Base-by-base conservation (phyloP, 1,140 invertebrate species). In the Euura saliciscinereae region DNA sequence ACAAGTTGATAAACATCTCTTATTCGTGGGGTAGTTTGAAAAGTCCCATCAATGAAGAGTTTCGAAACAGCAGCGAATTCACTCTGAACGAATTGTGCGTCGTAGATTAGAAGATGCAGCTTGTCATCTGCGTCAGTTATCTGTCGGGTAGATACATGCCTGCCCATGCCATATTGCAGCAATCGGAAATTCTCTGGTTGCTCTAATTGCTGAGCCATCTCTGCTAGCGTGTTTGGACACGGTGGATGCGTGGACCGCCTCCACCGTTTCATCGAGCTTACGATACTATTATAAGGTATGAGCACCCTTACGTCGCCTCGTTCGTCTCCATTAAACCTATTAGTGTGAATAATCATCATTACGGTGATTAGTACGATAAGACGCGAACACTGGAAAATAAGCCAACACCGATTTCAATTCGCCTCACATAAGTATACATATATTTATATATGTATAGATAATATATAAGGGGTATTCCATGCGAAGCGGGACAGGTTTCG, bases 181-280 rank as follows among this genome's bases (percentile, higher is more conserved):
- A 72, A 44, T n/a, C 71, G 43, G 6, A n/a, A 10, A 11, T 68
- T 68, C 28, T 51, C 71, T 2, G 71, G 71, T 2, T 72, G 6
- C 45, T 13, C n/a, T 11, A 68, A 59, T 28, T 72, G 66, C 2
- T 6, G 6, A 43, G 71, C 71, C 71, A 72, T 72, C 44, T 64
- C 8, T 11, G n/a, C 11, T 10, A 72, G n/a, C 2, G 42, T 66
- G 44, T 66, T 65, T 28, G 71, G 71, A 51, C 44, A 67, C 43
- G 64, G 43, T 42, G 71, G 71, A 51, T 28, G 68, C 3, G 51
- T 6, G 6, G 2, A 5, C n/a, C 28, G 46, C 59, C 71, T 72
- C 71, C 71, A 72, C 11, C 45, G n/a, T 6, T 72, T 72, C 6
- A 72, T 5, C 1, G 71, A 66, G 11, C 4, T 51, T 28, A 46